A percentile compares a stretch with the other conserved stretches of the same genome.
These are phyloP conservation scores for Pedionomus torquatus DNA, from an alignment of 2,113 vertebrate genomes.

Conservation along the genomic window DNA sequence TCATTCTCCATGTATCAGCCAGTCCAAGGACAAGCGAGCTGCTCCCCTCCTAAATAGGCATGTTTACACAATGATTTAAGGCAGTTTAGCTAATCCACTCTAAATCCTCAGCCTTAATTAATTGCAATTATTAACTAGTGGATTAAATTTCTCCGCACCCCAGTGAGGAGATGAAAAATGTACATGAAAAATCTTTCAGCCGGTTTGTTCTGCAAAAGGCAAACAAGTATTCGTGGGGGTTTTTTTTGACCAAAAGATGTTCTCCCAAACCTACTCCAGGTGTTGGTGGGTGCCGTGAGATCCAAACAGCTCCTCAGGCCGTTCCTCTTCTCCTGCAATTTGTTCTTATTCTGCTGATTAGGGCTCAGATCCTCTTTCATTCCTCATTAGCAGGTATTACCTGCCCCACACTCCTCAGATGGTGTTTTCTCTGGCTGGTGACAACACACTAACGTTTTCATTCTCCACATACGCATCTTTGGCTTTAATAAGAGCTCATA, in stretches of 20 bases:
- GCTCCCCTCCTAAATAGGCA: not conserved
- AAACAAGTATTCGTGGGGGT: not conserved
- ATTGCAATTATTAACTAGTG: not conserved
- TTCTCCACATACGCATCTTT: not conserved
- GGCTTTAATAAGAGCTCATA: not conserved
- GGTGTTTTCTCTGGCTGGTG: rapidly evolving
- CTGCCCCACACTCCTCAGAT: not conserved
- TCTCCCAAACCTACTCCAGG: not conserved
- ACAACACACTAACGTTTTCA: not conserved
- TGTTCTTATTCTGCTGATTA: not conserved
- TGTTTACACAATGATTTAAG: not conserved
- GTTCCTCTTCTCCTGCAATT: not conserved
- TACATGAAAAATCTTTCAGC: not conserved
- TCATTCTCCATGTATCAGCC: rapidly evolving
- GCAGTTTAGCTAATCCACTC: not conserved
- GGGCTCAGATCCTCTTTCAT: not conserved
- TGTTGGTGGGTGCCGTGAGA: not conserved
- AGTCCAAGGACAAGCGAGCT: not conserved
- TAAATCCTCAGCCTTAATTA: not conserved
- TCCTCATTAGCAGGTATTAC: not conserved
- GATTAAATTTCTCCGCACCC: slow-evolving; percentile 11
- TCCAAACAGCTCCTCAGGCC: not conserved
- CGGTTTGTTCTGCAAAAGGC: not conserved
- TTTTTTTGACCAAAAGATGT: not conserved
- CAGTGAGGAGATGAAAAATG: not conserved